These are phyloP conservation scores for Knipowitschia caucasica DNA, from an alignment of 2,797 vertebrate species.

Conservation along the genomic window DNA sequence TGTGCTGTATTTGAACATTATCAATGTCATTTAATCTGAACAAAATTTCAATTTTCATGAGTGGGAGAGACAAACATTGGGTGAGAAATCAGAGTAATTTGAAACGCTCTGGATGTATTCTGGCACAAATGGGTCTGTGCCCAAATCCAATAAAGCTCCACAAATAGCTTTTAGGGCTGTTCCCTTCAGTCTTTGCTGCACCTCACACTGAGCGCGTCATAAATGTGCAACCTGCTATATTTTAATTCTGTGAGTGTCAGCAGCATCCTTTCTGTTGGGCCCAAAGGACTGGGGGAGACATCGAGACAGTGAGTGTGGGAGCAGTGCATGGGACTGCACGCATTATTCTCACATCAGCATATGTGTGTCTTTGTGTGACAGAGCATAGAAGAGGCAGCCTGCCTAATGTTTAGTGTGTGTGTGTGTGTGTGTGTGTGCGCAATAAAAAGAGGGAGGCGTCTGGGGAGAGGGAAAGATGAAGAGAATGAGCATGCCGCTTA, in stretches of 20 bases:
- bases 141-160: constrained; percentile 69
- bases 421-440: constrained; percentile 41
- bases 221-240: constrained; percentile 62
- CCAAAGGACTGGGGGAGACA: constrained; percentile 65
- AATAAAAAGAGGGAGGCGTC: constrained; percentile 58
- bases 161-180: constrained; percentile 69
- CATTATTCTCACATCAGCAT: constrained; percentile 73
- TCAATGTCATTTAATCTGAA: constrained; percentile 74
- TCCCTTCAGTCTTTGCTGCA: constrained; percentile 62
- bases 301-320: constrained; percentile 63
- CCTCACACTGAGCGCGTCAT: constrained; percentile 72
- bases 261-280: constrained; percentile 61
- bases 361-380: constrained; percentile 71
- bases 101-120: constrained; percentile 71
- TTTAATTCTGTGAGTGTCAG: constrained; percentile 69
- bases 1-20: constrained; percentile 58
- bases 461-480: constrained; percentile 75
- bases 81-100: constrained; percentile 76
- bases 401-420: constrained; percentile 55
- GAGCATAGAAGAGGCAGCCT: constrained; percentile 60
- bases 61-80: constrained; percentile 75
- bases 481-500: constrained; percentile 83
- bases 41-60: constrained; percentile 77
- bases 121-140: constrained; percentile 74
- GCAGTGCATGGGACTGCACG: constrained; percentile 65